Evolutionary conservation across 2,113 vertebrate genomes (phyloP).

Genomic region (Cheilinus undulatus): DNA sequence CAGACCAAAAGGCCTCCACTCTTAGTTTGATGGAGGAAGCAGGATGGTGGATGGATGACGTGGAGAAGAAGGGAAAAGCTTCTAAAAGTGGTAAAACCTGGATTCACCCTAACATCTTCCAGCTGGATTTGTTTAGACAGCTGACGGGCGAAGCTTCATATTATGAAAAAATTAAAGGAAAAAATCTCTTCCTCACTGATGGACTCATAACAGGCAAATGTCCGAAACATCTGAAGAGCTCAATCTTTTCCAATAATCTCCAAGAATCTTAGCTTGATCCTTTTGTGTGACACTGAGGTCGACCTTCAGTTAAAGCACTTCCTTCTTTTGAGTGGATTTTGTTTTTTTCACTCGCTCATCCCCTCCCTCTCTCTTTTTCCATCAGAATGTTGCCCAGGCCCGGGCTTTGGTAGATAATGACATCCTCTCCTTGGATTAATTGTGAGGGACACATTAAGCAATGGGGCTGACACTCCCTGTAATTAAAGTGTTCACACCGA

Average conservation of each 20-base stretch:
- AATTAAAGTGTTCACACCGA: constrained; percentile 80
- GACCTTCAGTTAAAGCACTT: constrained; percentile 50
- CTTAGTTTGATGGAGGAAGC: constrained; percentile 10
- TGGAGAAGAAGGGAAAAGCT: constrained; percentile 31
- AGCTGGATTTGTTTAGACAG: constrained; percentile 82
- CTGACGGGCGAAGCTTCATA: constrained; percentile 73
- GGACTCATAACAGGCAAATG: constrained; percentile 36
- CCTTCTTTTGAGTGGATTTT: constrained; percentile 51
- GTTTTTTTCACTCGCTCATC: constrained; percentile 31
- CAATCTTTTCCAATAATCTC: constrained; percentile 41
- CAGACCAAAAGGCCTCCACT: constrained; percentile 16
- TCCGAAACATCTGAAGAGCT: constrained; percentile 41
- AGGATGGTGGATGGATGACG: constrained; percentile 32
- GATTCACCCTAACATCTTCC: constrained; percentile 70
- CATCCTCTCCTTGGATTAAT: constrained; percentile 82
- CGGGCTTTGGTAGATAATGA: constrained; percentile 78
- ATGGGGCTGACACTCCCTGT: constrained; percentile 79
- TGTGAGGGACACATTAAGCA: constrained; percentile 81
- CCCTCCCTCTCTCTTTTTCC: constrained; percentile 39
- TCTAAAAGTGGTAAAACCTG: constrained; percentile 66
- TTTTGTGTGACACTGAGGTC: constrained; percentile 47
- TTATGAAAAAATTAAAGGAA: constrained; percentile 74
- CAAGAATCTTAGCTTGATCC: constrained; percentile 29
- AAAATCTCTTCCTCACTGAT: constrained; percentile 43
- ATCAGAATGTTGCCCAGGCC: constrained; percentile 64